Evolutionary conservation across 2,797 vertebrate species (phyloP), one percentile per base, ranked within the genome.

Genomic region (Smutsia gigantea): DNA sequence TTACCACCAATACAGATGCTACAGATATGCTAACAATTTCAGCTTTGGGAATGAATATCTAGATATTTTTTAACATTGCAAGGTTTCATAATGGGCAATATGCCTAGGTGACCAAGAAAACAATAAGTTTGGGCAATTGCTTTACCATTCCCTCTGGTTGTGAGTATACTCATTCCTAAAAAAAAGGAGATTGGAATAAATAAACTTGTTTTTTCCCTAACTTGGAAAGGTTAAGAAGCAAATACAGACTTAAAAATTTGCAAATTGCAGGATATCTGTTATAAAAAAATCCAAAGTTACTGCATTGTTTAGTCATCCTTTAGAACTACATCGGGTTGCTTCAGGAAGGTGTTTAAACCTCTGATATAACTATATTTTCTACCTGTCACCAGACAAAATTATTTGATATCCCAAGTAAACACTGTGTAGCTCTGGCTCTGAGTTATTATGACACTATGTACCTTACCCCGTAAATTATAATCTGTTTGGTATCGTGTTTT

Each of bases 1-100:
- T 82, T 92, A 92, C 74, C 83, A 64, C 74, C 49, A 87, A 90
- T 87, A 69, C 72, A 93, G 71, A 94, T 94, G 27, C 86, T 91
- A 91, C 77, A 91, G 87, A 79, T 79, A 93, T 37, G 69, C 61
- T 91, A 89, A 84, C 55, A 51, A 79, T 81, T 93, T 84, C 63
- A 72, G 51, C 66, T 83, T 88, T 29, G 23, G 51, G 55, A 93
- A 66, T 55, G 51, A 87, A 25, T 69, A 72, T 63, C 81, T 86
- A 77, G 63, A 57, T 68, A 34, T 27, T 83, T 10, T 13, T 59
- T 17, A 78, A 88, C 29, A 72, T 77, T 93, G 15, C 14, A 29
- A 64, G 61, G 63, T 88, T 96, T 93, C 57, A 79, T 93, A 93
- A 89, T 55, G 90, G 53, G 49, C 42, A 34, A 13, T 81, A 63